phyloP scores from a whole-genome alignment of 2,113 vertebrate genomes.

The Heterocephalus glaber region DNA sequence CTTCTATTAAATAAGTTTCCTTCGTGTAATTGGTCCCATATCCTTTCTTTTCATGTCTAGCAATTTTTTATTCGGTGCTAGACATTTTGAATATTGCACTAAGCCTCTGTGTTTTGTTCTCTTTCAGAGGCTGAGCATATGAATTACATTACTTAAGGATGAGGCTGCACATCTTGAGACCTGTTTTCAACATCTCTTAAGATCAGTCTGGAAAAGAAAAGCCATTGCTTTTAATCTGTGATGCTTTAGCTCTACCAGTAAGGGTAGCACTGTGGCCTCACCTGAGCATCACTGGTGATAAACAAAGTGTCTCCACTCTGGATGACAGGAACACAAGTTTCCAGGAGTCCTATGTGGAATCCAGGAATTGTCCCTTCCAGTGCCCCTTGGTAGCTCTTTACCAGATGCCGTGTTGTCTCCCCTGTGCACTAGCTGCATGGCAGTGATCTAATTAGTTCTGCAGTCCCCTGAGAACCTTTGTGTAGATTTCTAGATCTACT shows the following conservation, averaged over 20 bases:
- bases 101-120: not conserved
- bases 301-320: too few relatives aligned
- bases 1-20: not conserved
- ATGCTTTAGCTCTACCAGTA: too few relatives aligned
- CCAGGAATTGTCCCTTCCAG: not conserved
- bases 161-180: not conserved
- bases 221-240: not conserved
- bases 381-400: too few relatives aligned
- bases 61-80: not conserved
- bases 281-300: not conserved
- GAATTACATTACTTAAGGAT: not conserved
- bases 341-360: not conserved
- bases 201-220: not conserved
- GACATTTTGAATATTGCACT: too few relatives aligned
- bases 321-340: not conserved
- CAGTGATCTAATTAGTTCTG: not conserved
- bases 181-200: not conserved
- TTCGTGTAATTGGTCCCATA: not conserved
- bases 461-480: not conserved
- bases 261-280: not conserved
- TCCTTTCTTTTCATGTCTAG: not conserved
- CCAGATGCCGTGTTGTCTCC: rapidly evolving
- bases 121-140: not conserved
- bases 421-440: not conserved
- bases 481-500: not conserved